Percentiles rank a stretch among this genome's conserved stretches.
Conservation (phyloP, 1,140 invertebrate species). For the Danaus melanippus region DNA sequence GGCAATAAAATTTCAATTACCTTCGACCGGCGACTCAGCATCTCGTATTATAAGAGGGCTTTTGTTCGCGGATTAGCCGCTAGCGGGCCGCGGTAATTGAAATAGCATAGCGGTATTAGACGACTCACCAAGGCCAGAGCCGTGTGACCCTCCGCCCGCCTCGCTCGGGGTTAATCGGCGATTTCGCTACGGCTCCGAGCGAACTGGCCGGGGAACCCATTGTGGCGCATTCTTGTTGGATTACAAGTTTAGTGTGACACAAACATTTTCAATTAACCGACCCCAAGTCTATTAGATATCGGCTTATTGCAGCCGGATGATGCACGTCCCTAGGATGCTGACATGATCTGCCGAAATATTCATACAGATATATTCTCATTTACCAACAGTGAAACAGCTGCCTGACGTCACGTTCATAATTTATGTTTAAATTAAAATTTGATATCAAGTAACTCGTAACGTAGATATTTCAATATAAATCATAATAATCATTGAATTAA, state of each 20-base stretch:
- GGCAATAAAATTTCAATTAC: constrained; percentile 55
- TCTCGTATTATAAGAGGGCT: constrained; percentile 43
- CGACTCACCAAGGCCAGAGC: constrained; percentile 20
- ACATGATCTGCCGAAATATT: too few species aligned
- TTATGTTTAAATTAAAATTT: too few species aligned
- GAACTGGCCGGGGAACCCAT: constrained; percentile 23
- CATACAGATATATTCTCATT: too few species aligned
- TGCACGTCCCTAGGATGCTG: too few species aligned
- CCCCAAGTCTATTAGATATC: constrained; percentile 48
- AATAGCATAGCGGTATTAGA: constrained; percentile 50
- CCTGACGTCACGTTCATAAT: too few species aligned
- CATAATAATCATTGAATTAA: too few species aligned
- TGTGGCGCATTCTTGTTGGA: constrained; percentile 47
- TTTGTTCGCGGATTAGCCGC: constrained; percentile 50
- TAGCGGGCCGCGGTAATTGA: constrained; percentile 43
- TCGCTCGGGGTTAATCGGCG: constrained; percentile 4
- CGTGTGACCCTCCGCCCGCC: too few species aligned
- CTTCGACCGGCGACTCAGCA: constrained; percentile 32
- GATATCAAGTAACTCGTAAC: too few species aligned
- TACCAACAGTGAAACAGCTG: too few species aligned
- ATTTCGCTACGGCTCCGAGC: constrained; percentile 15
- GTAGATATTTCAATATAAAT: too few species aligned
- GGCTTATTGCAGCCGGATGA: constrained; percentile 36
- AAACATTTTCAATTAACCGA: constrained; percentile 49
- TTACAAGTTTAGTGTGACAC: constrained; percentile 49